Evolutionary conservation across 2,888 invertebrate genomes (phyloP), one percentile per base, ranked within the genome.

Genomic region (Hofmannophila pseudospretella): DNA sequence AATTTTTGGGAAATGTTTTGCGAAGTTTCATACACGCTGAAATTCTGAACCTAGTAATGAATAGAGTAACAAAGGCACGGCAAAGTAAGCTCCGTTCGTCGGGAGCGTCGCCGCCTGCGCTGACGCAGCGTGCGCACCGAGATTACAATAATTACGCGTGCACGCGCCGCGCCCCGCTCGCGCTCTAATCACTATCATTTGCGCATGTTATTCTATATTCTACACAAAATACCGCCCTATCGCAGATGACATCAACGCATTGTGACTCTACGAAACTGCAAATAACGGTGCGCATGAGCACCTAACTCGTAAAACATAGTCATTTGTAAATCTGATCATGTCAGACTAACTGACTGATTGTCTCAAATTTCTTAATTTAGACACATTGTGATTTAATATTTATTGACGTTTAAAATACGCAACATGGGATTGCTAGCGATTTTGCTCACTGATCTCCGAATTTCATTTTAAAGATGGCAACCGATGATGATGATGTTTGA

Each of bases 121-220:
- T 44, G 40, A 60, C 66, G 58, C 65, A 61, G 67, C 68, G 56
- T 55, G 64, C 59, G 58, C 56, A 43, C 58, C 49, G 56, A 71
- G 76, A 86, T 85, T 81, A 86, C 74, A 85, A 82, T 80, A 80
- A 85, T 86, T 84, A 86, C 68, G 68, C 48, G 62, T 58, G 74
- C 82, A 77, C 81, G 75, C 79, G 81, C 69, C 69, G 61, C 70
- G 57, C 73, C 71, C 66, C 60, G 52, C 55, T 60, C 58, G 57
- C 62, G 55, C 62, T 60, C 62, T 84, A 85, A 85, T 81, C 76
- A 85, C 84, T 84, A 75, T 85, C 72, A 85, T 86, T 86, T 85
- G 75, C 78, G 61, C 77, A 69, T 80, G 81, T 82, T 81, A 80
- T 79, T 80, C 76, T 80, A 74, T 79, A 74, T 74, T 67, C 74